A percentile compares a stretch with the other conserved stretches of the same genome.
These are phyloP conservation scores for Sebastes kiyomatsui DNA, from an alignment of 2,797 vertebrate genomes.

Conservation along the genomic window DNA sequence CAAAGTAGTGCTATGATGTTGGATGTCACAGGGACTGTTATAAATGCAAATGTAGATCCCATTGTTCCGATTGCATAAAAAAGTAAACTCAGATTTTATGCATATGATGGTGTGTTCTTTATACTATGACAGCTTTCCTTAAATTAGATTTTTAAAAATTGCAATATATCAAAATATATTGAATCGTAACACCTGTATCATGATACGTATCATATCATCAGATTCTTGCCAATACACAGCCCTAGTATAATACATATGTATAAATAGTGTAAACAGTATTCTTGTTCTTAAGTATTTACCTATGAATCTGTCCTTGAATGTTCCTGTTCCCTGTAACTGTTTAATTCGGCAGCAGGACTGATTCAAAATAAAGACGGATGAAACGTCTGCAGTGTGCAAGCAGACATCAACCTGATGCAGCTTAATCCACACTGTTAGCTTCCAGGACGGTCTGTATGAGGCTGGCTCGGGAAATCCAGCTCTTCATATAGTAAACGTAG, in stretches of 20 bases:
- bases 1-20: background rate
- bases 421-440: constrained; percentile 58
- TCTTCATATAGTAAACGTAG: constrained; percentile 68
- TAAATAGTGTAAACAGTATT: background rate
- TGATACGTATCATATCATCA: no score
- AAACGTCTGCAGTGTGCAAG: background rate
- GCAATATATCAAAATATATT: no score
- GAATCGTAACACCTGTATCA: no score
- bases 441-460: constrained; percentile 30
- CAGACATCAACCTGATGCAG: constrained; percentile 38
- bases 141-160: no score
- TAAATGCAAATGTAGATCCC: no score
- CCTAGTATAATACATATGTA: background rate
- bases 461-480: constrained; percentile 53
- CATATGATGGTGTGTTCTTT: no score
- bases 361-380: constrained; percentile 23
- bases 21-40: no score
- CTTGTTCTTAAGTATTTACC: background rate
- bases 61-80: no score
- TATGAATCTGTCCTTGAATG: background rate
- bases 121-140: no score
- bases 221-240: no score
- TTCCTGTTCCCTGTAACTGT: background rate
- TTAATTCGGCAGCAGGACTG: background rate
- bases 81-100: no score